Evolutionary conservation across 2,888 invertebrate species (phyloP), one percentile per base, ranked within the genome.

Genomic region (Phaonia tiefii): DNA sequence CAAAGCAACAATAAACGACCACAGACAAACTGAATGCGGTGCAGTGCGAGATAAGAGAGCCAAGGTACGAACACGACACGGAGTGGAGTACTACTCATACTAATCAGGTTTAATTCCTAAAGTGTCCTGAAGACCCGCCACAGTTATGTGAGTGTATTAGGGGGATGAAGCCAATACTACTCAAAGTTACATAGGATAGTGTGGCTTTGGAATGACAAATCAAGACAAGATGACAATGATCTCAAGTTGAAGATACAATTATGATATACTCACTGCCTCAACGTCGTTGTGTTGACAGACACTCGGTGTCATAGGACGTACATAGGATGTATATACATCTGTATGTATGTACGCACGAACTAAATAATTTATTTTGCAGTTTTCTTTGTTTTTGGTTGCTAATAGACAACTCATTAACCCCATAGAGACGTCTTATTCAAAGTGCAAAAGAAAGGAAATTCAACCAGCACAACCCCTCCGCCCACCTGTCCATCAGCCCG

Each of bases 351-450:
- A 54, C 25, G 3, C 17, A 8, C 54, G 5, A 69, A 65, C 49
- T 73, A 25, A 73, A 73, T 70, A 58, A 73, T 76, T 73, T 42
- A 44, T 76, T 76, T 44, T 54, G 17, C 44, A 26, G 49, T 37
- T 67, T 42, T 54, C 25, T 31, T 58, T 67, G 39, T 54, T 46
- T 65, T 63, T 54, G 20, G 20, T 65, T 73, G 63, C 72, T 76
- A 76, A 73, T 70, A 70, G 76, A 72, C 69, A 80, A 72, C 60
- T 75, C 72, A 80, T 79, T 79, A 72, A 69, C 39, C 56, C 54
- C 15, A 10, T 46, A 56, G 65, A 65, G 46, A 8, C 46, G 15
- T 46, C 46, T 65, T 11, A 46, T 44, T 65, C 10, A 26, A 25
- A 44, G 63, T 25, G n/a, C 8, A 63, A 44, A n/a, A 42, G 22